Base-by-base conservation (phyloP, 2,113 vertebrate species). In the Lichenostomus cassidix region DNA sequence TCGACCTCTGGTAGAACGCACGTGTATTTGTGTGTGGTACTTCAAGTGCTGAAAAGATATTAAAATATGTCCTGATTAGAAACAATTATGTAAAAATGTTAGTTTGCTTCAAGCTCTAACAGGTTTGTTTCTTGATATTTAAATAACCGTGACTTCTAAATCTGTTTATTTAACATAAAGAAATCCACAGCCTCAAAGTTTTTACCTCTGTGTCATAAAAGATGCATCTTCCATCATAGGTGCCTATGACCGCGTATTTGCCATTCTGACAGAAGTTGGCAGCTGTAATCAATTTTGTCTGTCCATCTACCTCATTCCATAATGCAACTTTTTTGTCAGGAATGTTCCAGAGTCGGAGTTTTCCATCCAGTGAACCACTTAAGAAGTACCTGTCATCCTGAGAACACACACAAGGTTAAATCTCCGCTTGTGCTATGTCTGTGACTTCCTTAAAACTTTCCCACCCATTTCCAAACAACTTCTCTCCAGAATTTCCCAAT, bases 251-350 rank as follows among this genome's bases (percentile, higher is more conserved):
- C 0, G 99, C 99, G 0, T 99, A 99, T 97, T 99, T 99, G 86
- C 99, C 99, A 46, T 99, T 99, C 96, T 99, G 99, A 97, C 99
- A 99, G 98, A 99, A 99, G 97, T 99, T 99, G 42, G 99, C 99
- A 41, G 99, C 99, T n/a, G 99, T 99, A 92, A 99, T 99, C 94
- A 99, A 97, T 70, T 99, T 99, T 8, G 99, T 99, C 94, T 99
- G 99, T 33, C 99, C 99, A 35, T 99, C 99, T 81, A 99, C 99
- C 97, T 99, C 99, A 69, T 99, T 99, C 99, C 99, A 99, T 82
- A 99, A 97, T 9, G 99, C 99, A 90, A 99, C 99, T 92, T 99
- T 99, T 97, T 99, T 99, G 97, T 99, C 99, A 75, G 99, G 99
- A 98, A 99, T 99, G 97, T 99, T 99, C 99, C 99, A 99, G 68